These are phyloP conservation scores for Tetramorium bicarinatum DNA, from an alignment of 2,888 invertebrate species.

Conservation along the genomic window DNA sequence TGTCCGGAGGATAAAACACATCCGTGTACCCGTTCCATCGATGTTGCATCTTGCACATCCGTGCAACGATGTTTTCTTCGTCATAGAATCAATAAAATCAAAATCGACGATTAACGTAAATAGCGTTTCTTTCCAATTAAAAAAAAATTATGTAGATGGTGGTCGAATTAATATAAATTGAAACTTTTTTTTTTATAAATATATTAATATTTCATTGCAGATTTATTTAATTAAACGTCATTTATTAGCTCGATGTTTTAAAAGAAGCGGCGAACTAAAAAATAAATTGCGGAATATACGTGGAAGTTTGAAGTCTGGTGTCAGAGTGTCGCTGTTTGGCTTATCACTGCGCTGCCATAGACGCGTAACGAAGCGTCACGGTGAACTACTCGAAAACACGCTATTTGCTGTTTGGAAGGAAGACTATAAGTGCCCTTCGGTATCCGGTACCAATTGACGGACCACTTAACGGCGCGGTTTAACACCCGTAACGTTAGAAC, in stretches of 20 bases:
- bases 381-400: slow-evolving; percentile 52
- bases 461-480: slow-evolving; percentile 75
- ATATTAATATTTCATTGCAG: neutral
- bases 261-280: neutral
- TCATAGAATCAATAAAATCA: neutral
- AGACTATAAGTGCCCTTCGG: slow-evolving; percentile 50
- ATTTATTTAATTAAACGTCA: neutral
- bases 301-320: slow-evolving; percentile 24
- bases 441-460: slow-evolving; percentile 75
- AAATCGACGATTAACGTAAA: neutral
- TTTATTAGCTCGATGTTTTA: neutral
- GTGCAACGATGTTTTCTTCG: neutral
- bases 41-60: neutral
- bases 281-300: neutral
- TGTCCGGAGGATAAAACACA: slow-evolving; percentile 68
- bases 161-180: neutral
- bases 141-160: neutral
- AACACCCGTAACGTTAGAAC: slow-evolving; percentile 69
- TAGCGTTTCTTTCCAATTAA: neutral
- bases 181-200: neutral
- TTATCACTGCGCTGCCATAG: slow-evolving; percentile 31
- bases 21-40: slow-evolving; percentile 57
- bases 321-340: slow-evolving; percentile 28
- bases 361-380: slow-evolving; percentile 48
- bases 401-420: slow-evolving; percentile 51